Evolutionary conservation across 1,140 invertebrate genomes (phyloP), one percentile per base, ranked within the genome.

Genomic region (Mizuhopecten yessoensis): DNA sequence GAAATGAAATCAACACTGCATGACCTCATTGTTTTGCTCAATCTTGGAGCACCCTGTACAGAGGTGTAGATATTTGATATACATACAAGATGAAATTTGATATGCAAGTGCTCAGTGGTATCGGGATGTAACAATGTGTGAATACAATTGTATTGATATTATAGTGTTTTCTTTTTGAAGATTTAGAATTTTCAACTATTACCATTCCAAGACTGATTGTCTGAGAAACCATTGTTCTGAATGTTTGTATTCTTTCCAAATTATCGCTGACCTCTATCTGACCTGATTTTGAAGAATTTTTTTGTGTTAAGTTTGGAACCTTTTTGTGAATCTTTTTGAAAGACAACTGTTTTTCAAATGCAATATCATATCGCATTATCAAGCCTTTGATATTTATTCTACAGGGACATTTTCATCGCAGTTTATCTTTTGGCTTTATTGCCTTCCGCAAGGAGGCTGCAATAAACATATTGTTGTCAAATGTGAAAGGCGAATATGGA

Each of bases 161-260:
- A 75, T 75, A n/a, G 57, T 75, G 57, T 75, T 75, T 75, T 75
- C 23, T 75, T 75, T 75, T n/a, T 75, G 57, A 75, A 75, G 57
- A 75, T 75, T 75, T 75, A n/a, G n/a, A 75, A 75, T 75, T 75
- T 75, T 75, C 57, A 75, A 75, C 57, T 75, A 75, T 29, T 75
- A 75, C 57, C 57, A 75, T 75, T 75, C 57, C 57, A 75, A 75
- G 57, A 75, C 57, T 75, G n/a, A n/a, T 17, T 75, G 57, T 75
- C 57, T 75, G n/a, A 29, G 9, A 29, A n/a, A 75, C 57, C 57
- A 75, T 23, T 75, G 57, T 75, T 75, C 57, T 75, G 57, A 75
- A 75, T 75, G 57, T 75, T 75, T 75, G 57, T 75, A n/a, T 75
- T 75, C 57, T 75, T 29, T 17, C 57, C 57, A 75, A 75, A 75